phyloP scores from a whole-genome alignment of 2,888 invertebrate genomes.

The Cheilosia grossa region DNA sequence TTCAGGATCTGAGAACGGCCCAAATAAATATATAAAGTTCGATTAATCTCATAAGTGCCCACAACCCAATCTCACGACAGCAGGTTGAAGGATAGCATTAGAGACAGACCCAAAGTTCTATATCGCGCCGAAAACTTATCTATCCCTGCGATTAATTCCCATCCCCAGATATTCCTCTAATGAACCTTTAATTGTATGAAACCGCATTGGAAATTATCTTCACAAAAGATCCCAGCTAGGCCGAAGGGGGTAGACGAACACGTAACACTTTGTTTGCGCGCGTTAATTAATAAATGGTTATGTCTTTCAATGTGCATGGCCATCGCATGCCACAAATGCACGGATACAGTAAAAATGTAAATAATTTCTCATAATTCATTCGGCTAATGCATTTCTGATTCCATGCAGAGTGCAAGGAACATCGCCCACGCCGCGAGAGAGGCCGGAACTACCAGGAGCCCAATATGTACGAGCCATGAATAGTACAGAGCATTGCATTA shows the following conservation, averaged over 20 bases:
- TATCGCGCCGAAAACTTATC: too few relatives aligned
- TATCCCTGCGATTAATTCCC: too few relatives aligned
- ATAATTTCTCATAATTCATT: conserved; percentile 54
- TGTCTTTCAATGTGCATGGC: conserved; percentile 34
- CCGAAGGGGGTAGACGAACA: background rate
- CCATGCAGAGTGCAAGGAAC: conserved; percentile 19
- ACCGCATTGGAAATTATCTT: background rate
- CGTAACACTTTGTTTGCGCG: conserved; percentile 23
- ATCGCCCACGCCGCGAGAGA: background rate
- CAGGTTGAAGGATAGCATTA: too few relatives aligned
- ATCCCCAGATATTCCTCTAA: background rate
- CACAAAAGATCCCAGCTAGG: too few relatives aligned
- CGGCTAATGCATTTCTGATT: conserved; percentile 60
- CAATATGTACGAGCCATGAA: background rate
- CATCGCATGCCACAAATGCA: conserved; percentile 18
- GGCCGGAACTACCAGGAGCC: conserved; percentile 7
- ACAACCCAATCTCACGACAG: too few relatives aligned
- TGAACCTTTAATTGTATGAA: conserved; percentile 9
- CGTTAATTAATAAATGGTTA: conserved; percentile 40
- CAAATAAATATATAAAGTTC: background rate
- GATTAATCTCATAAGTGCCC: too few relatives aligned
- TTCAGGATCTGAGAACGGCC: background rate
- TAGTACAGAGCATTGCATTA: conserved; percentile 23
- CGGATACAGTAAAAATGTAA: conserved; percentile 44
- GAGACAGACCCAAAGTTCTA: too few relatives aligned